Evolutionary conservation across 2,888 invertebrate genomes (phyloP).

Genomic region (Adineta ricciae): DNA sequence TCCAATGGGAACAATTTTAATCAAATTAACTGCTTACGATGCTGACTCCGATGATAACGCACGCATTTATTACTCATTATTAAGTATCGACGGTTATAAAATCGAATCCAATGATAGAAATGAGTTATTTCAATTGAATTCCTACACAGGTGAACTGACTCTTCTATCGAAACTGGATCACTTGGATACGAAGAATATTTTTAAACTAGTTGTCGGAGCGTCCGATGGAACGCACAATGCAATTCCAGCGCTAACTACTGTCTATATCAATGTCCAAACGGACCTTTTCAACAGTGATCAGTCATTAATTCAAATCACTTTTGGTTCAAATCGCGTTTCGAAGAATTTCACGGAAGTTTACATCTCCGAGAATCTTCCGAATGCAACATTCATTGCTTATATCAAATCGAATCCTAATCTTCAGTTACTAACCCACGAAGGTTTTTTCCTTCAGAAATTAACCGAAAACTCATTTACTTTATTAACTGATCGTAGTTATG

Average conservation of each 20-base stretch:
- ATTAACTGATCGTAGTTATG: not conserved
- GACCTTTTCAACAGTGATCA: not conserved
- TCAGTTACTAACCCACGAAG: not conserved
- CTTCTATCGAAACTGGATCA: not conserved
- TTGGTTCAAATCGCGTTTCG: constrained; percentile 10
- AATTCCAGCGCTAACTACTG: not conserved
- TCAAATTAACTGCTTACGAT: not conserved
- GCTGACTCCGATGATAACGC: not conserved
- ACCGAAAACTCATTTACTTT: not conserved
- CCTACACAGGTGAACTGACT: not conserved
- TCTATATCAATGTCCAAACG: not conserved
- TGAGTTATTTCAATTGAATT: not conserved
- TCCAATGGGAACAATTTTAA: not conserved
- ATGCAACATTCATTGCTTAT: constrained; percentile 21
- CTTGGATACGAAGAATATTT: not conserved
- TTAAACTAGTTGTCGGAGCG: not conserved
- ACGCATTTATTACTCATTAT: not conserved
- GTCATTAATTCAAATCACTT: not conserved
- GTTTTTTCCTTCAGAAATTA: constrained; percentile 8
- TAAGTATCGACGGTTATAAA: not conserved
- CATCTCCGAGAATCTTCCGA: not conserved
- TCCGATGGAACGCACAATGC: not conserved
- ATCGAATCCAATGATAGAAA: not conserved
- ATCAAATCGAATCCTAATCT: not conserved
- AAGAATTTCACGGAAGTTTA: not conserved